Base-by-base conservation (phyloP, 2,888 invertebrate genomes). In the Leptopilina myrica region DNA sequence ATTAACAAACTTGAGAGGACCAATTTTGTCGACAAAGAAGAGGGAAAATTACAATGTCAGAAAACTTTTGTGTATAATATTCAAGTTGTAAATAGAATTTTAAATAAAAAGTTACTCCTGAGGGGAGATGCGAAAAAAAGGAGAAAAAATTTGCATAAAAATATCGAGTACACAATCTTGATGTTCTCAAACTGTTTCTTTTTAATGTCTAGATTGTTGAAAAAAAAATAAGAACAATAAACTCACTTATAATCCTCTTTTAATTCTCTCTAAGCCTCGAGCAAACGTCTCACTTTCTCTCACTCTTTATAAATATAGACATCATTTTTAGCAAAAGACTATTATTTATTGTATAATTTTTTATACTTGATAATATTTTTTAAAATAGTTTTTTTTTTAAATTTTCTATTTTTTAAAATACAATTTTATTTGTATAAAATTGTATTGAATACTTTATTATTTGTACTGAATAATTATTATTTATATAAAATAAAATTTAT, bases 251-350 rank as follows among this genome's bases (percentile, higher is more conserved):
- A 85, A 84, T 82, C 83, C 83, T 78, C 82, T 84, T 85, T 87
- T 86, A 87, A 87, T 86, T 81, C 83, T 81, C 80, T 82, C 33
- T 79, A 80, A 83, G 81, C 82, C 85, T 62, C 75, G 76, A 78
- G 82, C 79, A 77, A 84, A 85, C 84, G 82, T 85, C 82, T 75
- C 9, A 11, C 49, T 49, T 49, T 49, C 81, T 84, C 79, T 79
- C 79, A 79, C 80, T 81, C 59, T 79, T 79, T 78, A 43, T 6
- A 43, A 43, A 43, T 69, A 80, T 80, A 79, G 81, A 80, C 80
- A 80, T 81, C 62, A 43, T 43, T 62, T 15, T 80, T 7, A 4
- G 33, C 33, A 33, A 33, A 33, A 33, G 4, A 33, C 33, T 33
- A 33, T 5, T 33, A 33, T 33, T 33, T 33, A 20, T 33, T 33